phyloP scores from a whole-genome alignment of 2,888 invertebrate species.

The Lacanobia oleracea region DNA sequence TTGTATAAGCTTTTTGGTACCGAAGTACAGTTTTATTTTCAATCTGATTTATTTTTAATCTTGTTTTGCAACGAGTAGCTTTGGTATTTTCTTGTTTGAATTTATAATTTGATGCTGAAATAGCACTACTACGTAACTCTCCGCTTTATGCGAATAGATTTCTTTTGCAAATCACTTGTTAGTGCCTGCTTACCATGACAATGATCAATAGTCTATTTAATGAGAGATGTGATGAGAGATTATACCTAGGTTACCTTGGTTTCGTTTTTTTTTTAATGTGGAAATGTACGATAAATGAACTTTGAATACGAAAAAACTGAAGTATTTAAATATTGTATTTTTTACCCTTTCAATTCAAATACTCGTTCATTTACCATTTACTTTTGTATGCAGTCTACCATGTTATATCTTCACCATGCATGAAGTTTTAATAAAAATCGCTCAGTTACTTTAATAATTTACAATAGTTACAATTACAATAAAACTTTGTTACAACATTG shows the following conservation, averaged over 20 bases:
- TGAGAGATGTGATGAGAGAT: not conserved
- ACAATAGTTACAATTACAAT: not conserved
- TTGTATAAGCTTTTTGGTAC: constrained; percentile 9
- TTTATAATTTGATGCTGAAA: constrained; percentile 26
- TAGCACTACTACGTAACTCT: not conserved
- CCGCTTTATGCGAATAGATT: not conserved
- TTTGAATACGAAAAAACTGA: not conserved
- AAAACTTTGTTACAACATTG: not conserved
- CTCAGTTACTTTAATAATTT: not conserved
- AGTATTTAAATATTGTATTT: no score
- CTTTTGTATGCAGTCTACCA: no score
- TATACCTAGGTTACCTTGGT: not conserved
- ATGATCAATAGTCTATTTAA: not conserved
- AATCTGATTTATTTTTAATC: constrained; percentile 7
- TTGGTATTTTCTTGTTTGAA: not conserved
- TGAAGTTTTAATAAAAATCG: not conserved
- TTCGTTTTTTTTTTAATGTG: no score
- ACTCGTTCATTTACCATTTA: not conserved
- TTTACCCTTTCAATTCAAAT: no score
- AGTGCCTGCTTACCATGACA: constrained; percentile 12
- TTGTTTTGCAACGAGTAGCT: constrained; percentile 1
- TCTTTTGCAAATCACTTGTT: constrained; percentile 18
- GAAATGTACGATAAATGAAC: not conserved
- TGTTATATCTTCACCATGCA: not conserved
- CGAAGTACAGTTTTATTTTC: constrained; percentile 9